Evolutionary conservation across 2,797 vertebrate genomes (phyloP).

Genomic region (Rhinatrema bivittatum): DNA sequence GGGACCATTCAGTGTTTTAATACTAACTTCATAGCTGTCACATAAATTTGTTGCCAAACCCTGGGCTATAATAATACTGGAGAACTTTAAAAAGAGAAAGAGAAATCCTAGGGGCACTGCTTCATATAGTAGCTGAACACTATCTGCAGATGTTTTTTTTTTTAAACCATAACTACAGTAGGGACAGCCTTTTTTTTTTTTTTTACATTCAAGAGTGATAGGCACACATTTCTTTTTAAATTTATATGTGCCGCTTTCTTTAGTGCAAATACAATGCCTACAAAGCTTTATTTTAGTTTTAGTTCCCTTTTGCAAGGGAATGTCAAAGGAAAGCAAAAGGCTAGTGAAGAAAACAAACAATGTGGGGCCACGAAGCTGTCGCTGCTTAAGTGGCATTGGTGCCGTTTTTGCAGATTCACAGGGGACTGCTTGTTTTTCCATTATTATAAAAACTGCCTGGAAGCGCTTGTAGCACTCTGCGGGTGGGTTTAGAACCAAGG

Average conservation of each 20-base stretch:
- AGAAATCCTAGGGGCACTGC: conserved; percentile 27
- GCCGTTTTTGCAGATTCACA: conserved; percentile 46
- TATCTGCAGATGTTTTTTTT: conserved; percentile 60
- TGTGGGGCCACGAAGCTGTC: conserved; percentile 68
- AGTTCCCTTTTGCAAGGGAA: background rate
- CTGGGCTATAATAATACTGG: conserved; percentile 33
- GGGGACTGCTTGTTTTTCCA: conserved; percentile 58
- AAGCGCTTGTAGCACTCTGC: conserved; percentile 69
- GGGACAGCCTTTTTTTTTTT: conserved; percentile 25
- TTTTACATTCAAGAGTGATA: background rate
- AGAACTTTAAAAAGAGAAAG: conserved; percentile 32
- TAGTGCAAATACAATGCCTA: conserved; percentile 57
- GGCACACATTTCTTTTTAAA: background rate
- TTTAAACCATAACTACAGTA: conserved; percentile 51
- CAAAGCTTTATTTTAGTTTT: conserved; percentile 29
- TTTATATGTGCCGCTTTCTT: conserved; percentile 17
- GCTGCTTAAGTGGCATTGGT: conserved; percentile 58
- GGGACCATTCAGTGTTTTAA: conserved; percentile 60
- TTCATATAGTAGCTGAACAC: conserved; percentile 42
- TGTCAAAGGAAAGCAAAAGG: conserved; percentile 35
- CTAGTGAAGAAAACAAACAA: conserved; percentile 84
- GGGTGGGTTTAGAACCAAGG: conserved; percentile 70
- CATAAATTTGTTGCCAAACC: conserved; percentile 56
- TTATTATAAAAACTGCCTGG: conserved; percentile 80
- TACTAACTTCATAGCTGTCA: conserved; percentile 70